Evolutionary conservation across 2,888 invertebrate species (phyloP).

Genomic region (Pseudococcus longispinus): DNA sequence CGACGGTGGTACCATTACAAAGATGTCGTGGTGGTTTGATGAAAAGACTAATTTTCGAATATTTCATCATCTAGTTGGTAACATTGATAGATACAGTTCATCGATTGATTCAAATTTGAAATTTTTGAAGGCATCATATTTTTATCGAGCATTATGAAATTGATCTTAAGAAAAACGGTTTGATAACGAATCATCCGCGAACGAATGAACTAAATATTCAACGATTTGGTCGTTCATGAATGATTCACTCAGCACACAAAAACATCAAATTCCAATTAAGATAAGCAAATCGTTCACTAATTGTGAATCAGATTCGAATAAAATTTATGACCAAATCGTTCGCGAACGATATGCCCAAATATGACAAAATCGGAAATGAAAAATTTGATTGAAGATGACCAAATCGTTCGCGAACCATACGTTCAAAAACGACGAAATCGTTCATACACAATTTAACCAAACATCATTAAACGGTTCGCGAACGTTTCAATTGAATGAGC

Average conservation of each 20-base stretch:
- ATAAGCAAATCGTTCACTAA: too few relatives aligned
- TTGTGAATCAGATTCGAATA: too few relatives aligned
- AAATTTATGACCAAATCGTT: neutral
- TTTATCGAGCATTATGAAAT: too few relatives aligned
- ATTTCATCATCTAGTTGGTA: too few relatives aligned
- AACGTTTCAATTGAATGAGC: neutral
- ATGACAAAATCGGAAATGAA: neutral
- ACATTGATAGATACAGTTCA: too few relatives aligned
- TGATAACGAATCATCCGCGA: neutral
- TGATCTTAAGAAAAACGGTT: too few relatives aligned
- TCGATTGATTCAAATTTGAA: too few relatives aligned
- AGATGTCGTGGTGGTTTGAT: neutral
- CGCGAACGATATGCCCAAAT: neutral
- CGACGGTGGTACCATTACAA: neutral
- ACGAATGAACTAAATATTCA: too few relatives aligned
- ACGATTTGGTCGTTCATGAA: neutral
- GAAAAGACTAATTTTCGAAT: neutral
- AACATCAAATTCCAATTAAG: too few relatives aligned
- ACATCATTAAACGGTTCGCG: neutral
- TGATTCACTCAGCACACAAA: too few relatives aligned
- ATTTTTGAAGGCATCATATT: too few relatives aligned
- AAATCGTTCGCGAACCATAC: neutral
- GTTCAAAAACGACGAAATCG: neutral
- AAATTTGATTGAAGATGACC: too few relatives aligned
- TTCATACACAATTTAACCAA: neutral